Percentiles rank a stretch among this genome's conserved stretches.
Conservation (phyloP, 2,113 vertebrate genomes). For the Chloropsis hardwickii region DNA sequence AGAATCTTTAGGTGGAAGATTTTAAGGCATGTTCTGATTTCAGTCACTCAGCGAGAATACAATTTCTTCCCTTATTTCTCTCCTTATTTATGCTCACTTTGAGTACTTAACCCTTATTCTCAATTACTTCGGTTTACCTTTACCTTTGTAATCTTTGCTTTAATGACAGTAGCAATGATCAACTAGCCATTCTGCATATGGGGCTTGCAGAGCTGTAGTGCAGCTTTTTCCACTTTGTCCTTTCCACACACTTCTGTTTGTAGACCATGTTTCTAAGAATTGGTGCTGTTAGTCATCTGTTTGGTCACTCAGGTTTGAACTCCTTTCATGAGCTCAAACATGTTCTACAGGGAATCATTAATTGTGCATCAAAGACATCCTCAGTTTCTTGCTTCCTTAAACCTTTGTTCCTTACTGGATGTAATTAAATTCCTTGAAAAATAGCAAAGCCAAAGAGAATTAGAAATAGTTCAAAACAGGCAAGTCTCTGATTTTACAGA, state of each 20-base stretch:
- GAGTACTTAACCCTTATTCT: neutral
- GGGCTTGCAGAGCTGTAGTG: neutral
- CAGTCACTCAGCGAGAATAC: neutral
- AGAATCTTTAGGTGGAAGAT: neutral
- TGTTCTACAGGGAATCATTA: neutral
- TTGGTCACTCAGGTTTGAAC: neutral
- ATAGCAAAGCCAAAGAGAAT: neutral
- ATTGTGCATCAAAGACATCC: neutral
- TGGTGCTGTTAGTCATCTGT: neutral
- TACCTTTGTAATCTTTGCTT: neutral
- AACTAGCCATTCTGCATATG: neutral
- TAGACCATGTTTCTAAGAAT: neutral
- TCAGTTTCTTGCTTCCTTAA: neutral
- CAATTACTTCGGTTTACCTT: neutral
- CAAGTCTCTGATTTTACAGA: neutral
- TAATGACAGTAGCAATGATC: neutral
- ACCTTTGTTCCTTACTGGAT: neutral
- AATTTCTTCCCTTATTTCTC: neutral
- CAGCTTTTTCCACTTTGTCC: neutral
- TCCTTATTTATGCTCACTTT: neutral
- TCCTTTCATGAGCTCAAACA: neutral
- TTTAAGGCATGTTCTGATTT: constrained; percentile 1
- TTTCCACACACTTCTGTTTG: neutral
- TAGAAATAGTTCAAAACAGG: neutral
- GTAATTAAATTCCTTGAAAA: neutral